Conservation (phyloP, 2,797 vertebrate species). For the Siniperca obscura region DNA sequence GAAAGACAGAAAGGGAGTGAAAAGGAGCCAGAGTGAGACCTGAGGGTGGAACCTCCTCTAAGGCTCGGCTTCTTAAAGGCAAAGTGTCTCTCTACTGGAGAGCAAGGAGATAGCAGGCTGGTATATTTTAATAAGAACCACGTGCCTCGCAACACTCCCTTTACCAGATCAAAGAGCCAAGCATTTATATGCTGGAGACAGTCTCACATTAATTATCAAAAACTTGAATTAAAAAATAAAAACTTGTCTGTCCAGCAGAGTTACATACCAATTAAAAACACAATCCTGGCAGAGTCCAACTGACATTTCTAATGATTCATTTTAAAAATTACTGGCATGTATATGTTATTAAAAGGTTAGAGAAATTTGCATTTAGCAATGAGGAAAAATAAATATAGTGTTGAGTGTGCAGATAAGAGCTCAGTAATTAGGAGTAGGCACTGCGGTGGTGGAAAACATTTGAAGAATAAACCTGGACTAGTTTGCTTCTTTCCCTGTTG, state of each 20-base stretch:
- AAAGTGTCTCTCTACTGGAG: slow-evolving; percentile 73
- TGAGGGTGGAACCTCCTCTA: slow-evolving; percentile 86
- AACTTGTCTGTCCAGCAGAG: slow-evolving; percentile 55
- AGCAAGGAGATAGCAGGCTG: slow-evolving; percentile 52
- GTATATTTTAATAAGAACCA: slow-evolving; percentile 64
- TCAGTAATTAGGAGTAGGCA: slow-evolving; percentile 80
- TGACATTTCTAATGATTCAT: slow-evolving; percentile 70
- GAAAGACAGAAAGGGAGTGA: slow-evolving; percentile 37
- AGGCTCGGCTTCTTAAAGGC: slow-evolving; percentile 77
- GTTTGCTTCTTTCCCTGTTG: slow-evolving; percentile 87
- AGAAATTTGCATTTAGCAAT: slow-evolving; percentile 77
- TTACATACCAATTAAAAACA: slow-evolving; percentile 80
- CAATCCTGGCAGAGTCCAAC: slow-evolving; percentile 62
- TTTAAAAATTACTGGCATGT: slow-evolving; percentile 70
- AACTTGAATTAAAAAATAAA: slow-evolving; percentile 66
- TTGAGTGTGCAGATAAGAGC: slow-evolving; percentile 79
- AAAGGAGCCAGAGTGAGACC: slow-evolving; percentile 75
- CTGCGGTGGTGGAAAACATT: slow-evolving; percentile 79
- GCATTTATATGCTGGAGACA: slow-evolving; percentile 68
- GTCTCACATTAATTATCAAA: slow-evolving; percentile 73
- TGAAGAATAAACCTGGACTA: slow-evolving; percentile 87
- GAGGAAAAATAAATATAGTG: slow-evolving; percentile 80
- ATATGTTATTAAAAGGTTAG: slow-evolving; percentile 77
- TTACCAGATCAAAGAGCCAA: slow-evolving; percentile 65
- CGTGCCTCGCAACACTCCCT: slow-evolving; percentile 55